Conservation (phyloP, 2,113 vertebrate species). For the Pampusana beccarii region DNA sequence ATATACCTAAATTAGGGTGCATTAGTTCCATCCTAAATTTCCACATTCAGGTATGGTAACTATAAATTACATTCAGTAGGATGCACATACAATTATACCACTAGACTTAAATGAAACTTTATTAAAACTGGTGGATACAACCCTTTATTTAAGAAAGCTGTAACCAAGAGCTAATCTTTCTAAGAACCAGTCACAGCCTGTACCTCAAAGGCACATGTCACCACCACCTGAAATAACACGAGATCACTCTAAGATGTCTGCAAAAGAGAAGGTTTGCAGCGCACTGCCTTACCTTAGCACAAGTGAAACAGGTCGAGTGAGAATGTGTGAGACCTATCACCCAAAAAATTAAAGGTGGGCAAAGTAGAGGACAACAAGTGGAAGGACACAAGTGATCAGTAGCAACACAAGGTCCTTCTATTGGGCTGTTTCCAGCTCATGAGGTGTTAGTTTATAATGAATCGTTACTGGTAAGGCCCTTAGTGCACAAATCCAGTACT, state of each 20-base stretch:
- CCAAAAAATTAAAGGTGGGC: background rate
- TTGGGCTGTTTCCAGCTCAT: background rate
- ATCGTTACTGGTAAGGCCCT: background rate
- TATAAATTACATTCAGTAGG: background rate
- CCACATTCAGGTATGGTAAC: background rate
- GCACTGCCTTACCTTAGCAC: background rate
- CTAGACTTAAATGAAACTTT: background rate
- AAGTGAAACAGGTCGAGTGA: background rate
- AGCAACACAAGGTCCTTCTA: background rate
- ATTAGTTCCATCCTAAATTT: background rate
- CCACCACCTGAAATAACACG: background rate
- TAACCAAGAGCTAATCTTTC: background rate
- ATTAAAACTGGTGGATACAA: background rate
- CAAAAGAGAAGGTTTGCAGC: background rate
- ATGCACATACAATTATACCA: background rate
- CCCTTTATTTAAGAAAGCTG: background rate
- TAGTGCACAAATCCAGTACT: background rate
- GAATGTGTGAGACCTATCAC: background rate
- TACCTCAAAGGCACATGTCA: background rate
- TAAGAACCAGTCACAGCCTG: background rate
- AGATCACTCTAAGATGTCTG: background rate
- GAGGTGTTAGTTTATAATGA: background rate
- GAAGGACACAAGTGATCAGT: background rate
- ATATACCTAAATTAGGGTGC: background rate
- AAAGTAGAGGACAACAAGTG: background rate